Base-by-base conservation (phyloP, 2,888 invertebrate species). In the Cantharis nigra region DNA sequence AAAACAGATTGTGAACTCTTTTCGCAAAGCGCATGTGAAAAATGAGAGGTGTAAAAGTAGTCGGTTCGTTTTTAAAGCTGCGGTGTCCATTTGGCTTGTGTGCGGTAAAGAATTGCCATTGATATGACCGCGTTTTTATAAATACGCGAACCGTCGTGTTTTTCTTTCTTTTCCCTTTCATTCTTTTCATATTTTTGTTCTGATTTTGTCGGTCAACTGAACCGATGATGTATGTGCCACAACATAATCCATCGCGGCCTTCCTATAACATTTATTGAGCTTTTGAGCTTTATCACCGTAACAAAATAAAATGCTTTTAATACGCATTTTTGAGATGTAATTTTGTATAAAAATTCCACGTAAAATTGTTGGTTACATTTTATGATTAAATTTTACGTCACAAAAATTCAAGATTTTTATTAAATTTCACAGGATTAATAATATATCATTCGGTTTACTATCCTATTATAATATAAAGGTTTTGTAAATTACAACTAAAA, bases 51-150 rank as follows among this genome's bases (percentile, higher is more conserved):
- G 84, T 82, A 84, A 81, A 80, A 84, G 85, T 85, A 83, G 83
- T 83, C 84, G 84, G 83, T 81, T 84, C 82, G 82, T 86, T 86
- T 87, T 87, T 86, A 86, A 87, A 87, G 86, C 86, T 86, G 87
- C 86, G 87, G 86, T 84, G 82, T 83, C 82, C 82, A 83, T 84
- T 84, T 82, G 84, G 82, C 83, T 83, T 80, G 82, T 83, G 82
- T 83, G 85, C 81, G 84, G 86, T 85, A 82, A 82, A 82, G 81
- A 81, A 83, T 84, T 84, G 83, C 84, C 84, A 83, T 84, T 84
- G 83, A 85, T 85, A 85, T 83, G 83, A 83, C 78, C 78, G 76
- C 78, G 78, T 78, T 78, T 78, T 78, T 78, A 78, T 76, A 78
- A 78, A 78, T 78, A 78, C 76, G 74, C 76, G 70, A 71, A 69